phyloP scores from a whole-genome alignment of 2,113 vertebrate species.

The Xerus inauris region DNA sequence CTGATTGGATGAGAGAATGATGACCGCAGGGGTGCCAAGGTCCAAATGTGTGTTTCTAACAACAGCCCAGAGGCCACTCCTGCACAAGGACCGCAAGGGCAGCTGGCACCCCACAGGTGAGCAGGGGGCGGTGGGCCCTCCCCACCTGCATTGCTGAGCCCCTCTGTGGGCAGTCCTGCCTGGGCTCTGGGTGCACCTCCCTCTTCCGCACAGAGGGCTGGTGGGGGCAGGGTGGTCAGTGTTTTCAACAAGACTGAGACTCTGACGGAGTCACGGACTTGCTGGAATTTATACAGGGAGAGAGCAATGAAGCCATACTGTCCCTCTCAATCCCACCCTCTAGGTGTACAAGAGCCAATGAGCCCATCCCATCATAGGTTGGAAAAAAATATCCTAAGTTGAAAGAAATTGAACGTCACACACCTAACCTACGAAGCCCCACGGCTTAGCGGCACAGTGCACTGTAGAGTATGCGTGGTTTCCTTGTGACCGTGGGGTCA shows the following conservation, averaged over 20 bases:
- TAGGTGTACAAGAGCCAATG: not conserved
- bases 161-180: fast-evolving
- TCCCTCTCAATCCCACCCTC: not conserved
- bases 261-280: not conserved
- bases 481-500: not conserved
- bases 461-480: not conserved
- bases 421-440: not conserved
- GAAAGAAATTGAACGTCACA: not conserved
- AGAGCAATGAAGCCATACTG: not conserved
- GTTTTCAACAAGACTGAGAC: not conserved
- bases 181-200: fast-evolving
- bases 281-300: not conserved
- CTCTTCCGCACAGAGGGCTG: not conserved
- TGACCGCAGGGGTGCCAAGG: not conserved
- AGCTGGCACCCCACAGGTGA: too few species aligned
- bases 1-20: not conserved
- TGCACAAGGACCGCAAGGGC: not conserved
- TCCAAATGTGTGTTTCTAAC: not conserved
- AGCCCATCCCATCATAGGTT: not conserved
- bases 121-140: too few species aligned
- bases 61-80: not conserved
- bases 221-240: too few species aligned
- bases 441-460: not conserved
- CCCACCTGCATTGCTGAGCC: fast-evolving
- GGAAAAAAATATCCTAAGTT: not conserved